Evolutionary conservation across 2,888 invertebrate genomes (phyloP), one percentile per base, ranked within the genome.

Genomic region (Pollenia labialis): DNA sequence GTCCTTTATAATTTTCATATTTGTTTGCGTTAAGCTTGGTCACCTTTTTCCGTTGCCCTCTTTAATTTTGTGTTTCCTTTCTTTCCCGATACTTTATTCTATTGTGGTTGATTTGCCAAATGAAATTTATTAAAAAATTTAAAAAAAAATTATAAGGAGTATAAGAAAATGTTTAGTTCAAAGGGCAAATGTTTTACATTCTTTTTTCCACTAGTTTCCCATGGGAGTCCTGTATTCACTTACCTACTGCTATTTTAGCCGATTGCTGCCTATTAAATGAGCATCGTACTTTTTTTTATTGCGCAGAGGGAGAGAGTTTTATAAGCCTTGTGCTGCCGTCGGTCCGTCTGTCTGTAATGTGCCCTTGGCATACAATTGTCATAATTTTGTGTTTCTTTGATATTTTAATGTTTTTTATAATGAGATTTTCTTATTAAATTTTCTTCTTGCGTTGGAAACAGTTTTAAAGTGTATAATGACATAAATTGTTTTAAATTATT

Each of bases 351-450:
- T 79, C 54, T 50, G 18, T 9, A 58, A 46, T 81, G 62, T 62
- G 84, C 84, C 80, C 54, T 66, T 74, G 84, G 84, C 82, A 77
- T 64, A 85, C 88, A 88, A 88, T 89, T 88, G 87, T 88, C 88
- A 89, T 89, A 89, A 89, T 88, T 89, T 88, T 88, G 62, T 77
- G 74, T 87, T 85, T 85, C 87, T 92, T 92, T 92, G 91, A 92
- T 92, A 92, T 92, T 92, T 90, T 92, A 92, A 92, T 92, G 92
- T 89, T 90, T 84, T 32, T 84, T 90, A 89, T 92, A 92, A 92
- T 92, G 90, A 90, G 91, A 92, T 92, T 92, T 91, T 90, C 85
- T 80, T 88, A 91, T 87, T 85, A 85, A 77, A 75, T 82, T 81
- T 82, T 81, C 62, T 12, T 23, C 12, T 18, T 40, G 16, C 56